A percentile compares a stretch with the other conserved stretches of the same genome.
phyloP scores from a whole-genome alignment of 2,888 invertebrate genomes.

The Catocala fraxini region DNA sequence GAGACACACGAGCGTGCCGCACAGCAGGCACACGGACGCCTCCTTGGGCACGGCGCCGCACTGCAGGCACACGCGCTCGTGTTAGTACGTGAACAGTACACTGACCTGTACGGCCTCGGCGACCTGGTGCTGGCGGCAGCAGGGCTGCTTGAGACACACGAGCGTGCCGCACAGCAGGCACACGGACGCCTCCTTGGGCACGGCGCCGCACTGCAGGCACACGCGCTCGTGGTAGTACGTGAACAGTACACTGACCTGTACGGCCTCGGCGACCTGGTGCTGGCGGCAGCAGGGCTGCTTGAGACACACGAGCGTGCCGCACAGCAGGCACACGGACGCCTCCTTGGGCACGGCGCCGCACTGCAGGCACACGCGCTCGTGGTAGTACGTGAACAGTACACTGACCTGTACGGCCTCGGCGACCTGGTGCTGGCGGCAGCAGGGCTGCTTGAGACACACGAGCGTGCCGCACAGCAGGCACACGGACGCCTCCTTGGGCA shows the following conservation, averaged over 20 bases:
- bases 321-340: constrained; percentile 91
- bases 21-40: constrained; percentile 91
- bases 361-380: constrained; percentile 94
- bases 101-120: constrained; percentile 45
- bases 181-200: constrained; percentile 89
- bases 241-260: constrained; percentile 74
- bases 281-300: constrained; percentile 50
- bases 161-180: constrained; percentile 93
- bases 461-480: constrained; percentile 93
- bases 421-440: constrained; percentile 50
- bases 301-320: constrained; percentile 89
- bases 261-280: constrained; percentile 50
- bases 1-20: constrained; percentile 89
- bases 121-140: constrained; percentile 50
- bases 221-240: constrained; percentile 96
- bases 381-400: constrained; percentile 93
- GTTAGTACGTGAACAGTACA: constrained; percentile 93
- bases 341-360: constrained; percentile 94
- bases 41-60: constrained; percentile 94
- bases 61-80: constrained; percentile 94
- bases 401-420: constrained; percentile 45
- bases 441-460: constrained; percentile 82
- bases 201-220: constrained; percentile 95
- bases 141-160: constrained; percentile 82
- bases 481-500: constrained; percentile 89